A percentile compares a stretch with the other conserved stretches of the same genome.
Evolutionary conservation across 64 coral and sea anemone species (phyloP).

Genomic region (Montipora foliosa): DNA sequence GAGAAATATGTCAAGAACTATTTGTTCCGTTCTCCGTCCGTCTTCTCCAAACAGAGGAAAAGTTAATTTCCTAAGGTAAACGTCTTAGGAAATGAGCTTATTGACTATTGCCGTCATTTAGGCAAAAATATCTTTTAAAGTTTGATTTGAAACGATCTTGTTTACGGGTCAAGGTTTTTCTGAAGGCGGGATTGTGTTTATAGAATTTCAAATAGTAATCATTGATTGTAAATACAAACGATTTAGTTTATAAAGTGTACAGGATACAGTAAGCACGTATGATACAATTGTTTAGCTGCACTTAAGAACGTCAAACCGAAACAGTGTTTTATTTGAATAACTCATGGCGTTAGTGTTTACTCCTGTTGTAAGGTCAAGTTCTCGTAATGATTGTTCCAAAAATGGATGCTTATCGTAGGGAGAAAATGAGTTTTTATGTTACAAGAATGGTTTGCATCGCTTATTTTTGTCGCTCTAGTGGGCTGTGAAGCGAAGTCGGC

Average conservation of each 20-base stretch:
- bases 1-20: not conserved
- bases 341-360: not conserved
- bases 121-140: not conserved
- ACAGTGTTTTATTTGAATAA: not conserved
- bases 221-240: not conserved
- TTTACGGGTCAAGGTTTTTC: not conserved
- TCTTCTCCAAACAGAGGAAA: slow-evolving; percentile 9
- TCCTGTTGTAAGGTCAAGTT: not conserved
- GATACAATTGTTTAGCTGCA: not conserved
- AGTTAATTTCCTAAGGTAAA: not conserved
- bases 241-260: not conserved
- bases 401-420: not conserved
- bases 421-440: not conserved
- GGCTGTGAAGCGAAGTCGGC: not conserved
- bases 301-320: not conserved
- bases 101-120: slow-evolving; percentile 24
- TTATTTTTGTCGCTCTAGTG: too few species aligned
- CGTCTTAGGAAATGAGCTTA: not conserved
- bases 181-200: not conserved
- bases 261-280: not conserved
- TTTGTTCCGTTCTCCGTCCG: not conserved
- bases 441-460: too few species aligned
- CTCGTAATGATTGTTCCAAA: not conserved
- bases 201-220: not conserved
- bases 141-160: not conserved